A percentile compares a stretch with the other conserved stretches of the same genome.
These are phyloP conservation scores for Chelmon rostratus DNA, from an alignment of 2,797 vertebrate genomes.

Conservation along the genomic window DNA sequence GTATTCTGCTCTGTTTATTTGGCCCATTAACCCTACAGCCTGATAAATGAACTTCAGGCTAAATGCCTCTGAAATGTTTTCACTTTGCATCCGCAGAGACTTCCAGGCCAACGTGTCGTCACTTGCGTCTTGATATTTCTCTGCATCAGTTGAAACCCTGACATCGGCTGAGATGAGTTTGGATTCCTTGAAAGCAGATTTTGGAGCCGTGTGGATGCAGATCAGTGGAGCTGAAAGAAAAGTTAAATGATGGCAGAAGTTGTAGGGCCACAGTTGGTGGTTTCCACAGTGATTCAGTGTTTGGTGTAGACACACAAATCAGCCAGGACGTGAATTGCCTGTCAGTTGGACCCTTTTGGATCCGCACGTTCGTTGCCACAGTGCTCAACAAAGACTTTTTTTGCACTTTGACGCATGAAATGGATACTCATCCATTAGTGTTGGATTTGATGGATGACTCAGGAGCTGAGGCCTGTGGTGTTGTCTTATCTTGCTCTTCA, in stretches of 20 bases:
- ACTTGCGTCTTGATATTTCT: slow-evolving; percentile 14
- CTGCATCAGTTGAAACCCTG: slow-evolving; percentile 6
- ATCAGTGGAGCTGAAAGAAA: slow-evolving; percentile 31
- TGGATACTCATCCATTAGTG: slow-evolving; percentile 51
- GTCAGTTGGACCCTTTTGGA: slow-evolving; percentile 56
- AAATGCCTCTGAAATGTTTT: slow-evolving; percentile 50
- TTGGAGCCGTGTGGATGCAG: background rate
- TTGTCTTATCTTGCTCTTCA: background rate
- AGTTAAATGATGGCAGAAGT: slow-evolving; percentile 44
- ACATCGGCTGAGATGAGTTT: slow-evolving; percentile 15
- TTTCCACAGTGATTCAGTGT: slow-evolving; percentile 75
- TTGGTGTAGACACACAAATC: slow-evolving; percentile 72
- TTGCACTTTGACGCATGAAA: slow-evolving; percentile 33
- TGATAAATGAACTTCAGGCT: slow-evolving; percentile 21
- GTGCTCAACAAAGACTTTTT: slow-evolving; percentile 39
- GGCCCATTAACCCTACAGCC: background rate
- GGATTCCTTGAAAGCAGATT: slow-evolving; percentile 4
- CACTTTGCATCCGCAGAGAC: slow-evolving; percentile 27
- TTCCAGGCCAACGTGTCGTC: background rate
- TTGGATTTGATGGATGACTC: slow-evolving; percentile 36
- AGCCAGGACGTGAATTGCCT: slow-evolving; percentile 60
- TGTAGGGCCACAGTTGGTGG: slow-evolving; percentile 56
- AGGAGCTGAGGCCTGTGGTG: background rate
- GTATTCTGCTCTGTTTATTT: slow-evolving; percentile 17
- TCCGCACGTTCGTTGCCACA: slow-evolving; percentile 51